These are phyloP conservation scores for Rutpela maculata DNA, from an alignment of 2,888 invertebrate genomes.

Conservation along the genomic window DNA sequence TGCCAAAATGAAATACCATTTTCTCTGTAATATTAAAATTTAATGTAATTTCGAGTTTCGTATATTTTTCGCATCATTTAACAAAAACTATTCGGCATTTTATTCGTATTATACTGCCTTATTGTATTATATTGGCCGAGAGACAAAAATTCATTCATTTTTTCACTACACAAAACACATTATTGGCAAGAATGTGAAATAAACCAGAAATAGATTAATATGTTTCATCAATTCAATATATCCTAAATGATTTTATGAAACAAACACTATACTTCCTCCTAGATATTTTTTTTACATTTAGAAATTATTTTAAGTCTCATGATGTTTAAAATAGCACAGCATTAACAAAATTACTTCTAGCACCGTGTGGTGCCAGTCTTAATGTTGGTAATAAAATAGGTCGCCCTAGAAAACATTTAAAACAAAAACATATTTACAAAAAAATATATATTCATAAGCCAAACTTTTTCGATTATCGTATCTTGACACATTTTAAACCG, in stretches of 20 bases:
- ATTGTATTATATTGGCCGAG: background rate
- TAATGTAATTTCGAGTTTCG: background rate
- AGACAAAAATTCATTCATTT: background rate
- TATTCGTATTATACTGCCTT: background rate
- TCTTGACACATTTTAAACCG: background rate
- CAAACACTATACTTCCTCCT: background rate
- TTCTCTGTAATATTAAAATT: background rate
- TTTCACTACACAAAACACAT: background rate
- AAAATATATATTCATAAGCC: background rate
- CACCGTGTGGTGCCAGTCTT: background rate
- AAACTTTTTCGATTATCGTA: conserved; percentile 13
- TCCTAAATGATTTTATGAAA: background rate
- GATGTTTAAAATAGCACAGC: background rate
- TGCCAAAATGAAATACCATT: background rate
- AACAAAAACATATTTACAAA: background rate
- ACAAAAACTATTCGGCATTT: background rate
- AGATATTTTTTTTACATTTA: background rate
- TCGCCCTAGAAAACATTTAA: background rate
- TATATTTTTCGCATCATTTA: background rate
- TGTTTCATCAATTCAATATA: background rate
- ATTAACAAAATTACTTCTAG: background rate
- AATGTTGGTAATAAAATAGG: background rate
- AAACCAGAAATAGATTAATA: background rate
- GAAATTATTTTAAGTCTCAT: background rate
- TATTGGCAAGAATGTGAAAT: background rate